Evolutionary conservation across 2,797 vertebrate species (phyloP).

Genomic region (Lacerta bilineata): DNA sequence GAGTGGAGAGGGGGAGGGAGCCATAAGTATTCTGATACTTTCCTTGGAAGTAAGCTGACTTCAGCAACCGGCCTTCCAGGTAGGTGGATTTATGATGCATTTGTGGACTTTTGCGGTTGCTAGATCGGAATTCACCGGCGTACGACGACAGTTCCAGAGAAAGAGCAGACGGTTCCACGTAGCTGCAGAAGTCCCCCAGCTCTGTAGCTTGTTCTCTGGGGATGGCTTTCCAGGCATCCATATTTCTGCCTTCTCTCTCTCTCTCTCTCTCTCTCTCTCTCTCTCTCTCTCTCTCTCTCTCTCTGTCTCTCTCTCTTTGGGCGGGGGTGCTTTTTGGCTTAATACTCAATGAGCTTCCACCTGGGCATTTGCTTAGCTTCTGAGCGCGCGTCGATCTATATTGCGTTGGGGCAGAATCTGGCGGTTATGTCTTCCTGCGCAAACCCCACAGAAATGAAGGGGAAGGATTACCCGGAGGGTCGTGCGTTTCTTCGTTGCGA

Average conservation of each 20-base stretch:
- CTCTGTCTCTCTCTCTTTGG: too few relatives aligned
- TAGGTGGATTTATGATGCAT: background rate
- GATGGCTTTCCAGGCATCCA: background rate
- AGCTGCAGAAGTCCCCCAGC: too few relatives aligned
- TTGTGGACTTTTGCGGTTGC: background rate
- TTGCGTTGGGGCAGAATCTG: background rate
- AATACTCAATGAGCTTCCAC: background rate
- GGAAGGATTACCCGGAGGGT: background rate
- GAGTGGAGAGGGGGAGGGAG: background rate
- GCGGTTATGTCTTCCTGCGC: background rate
- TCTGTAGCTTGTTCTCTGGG: background rate
- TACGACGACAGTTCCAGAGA: too few relatives aligned
- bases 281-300: too few relatives aligned
- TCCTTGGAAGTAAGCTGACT: background rate
- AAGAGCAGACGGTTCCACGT: accelerated
- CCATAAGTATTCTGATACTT: background rate
- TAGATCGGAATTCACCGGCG: background rate
- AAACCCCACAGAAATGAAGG: background rate
- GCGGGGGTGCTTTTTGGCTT: background rate
- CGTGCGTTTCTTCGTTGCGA: background rate
- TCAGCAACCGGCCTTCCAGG: background rate
- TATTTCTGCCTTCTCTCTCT: too few relatives aligned
- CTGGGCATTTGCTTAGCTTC: background rate
- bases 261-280: too few relatives aligned
- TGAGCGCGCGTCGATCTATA: background rate